A percentile compares a stretch with the other conserved stretches of the same genome.
phyloP scores from a whole-genome alignment of 2,888 invertebrate species.

The Macropis europaea region DNA sequence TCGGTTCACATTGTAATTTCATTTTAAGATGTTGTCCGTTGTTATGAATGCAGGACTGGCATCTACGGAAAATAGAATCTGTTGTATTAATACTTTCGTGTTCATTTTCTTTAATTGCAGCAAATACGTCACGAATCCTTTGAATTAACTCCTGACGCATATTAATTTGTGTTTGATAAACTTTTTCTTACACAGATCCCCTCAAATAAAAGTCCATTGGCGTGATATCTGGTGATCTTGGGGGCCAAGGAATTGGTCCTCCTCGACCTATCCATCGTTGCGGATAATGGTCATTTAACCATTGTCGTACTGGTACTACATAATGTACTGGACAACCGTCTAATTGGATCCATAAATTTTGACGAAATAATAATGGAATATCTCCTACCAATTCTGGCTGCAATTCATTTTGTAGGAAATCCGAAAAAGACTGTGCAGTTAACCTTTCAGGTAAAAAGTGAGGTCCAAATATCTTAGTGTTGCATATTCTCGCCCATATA shows the following conservation, averaged over 20 bases:
- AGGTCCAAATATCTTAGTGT: not conserved
- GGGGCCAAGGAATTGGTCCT: not conserved
- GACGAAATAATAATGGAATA: not conserved
- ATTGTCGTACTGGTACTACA: not conserved
- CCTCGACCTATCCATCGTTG: constrained; percentile 9
- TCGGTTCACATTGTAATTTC: too few relatives aligned
- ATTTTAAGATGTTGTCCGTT: not conserved
- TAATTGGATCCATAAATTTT: constrained; percentile 1
- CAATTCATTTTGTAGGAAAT: not conserved
- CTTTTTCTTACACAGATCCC: not conserved
- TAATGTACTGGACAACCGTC: constrained; percentile 1
- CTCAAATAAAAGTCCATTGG: not conserved
- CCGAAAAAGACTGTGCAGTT: not conserved
- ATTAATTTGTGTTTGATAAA: not conserved
- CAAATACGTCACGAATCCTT: not conserved
- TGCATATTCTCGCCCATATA: not conserved
- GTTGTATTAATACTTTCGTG: not conserved
- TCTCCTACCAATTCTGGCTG: not conserved
- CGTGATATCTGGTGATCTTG: too few relatives aligned
- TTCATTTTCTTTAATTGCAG: not conserved
- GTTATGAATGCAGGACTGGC: not conserved
- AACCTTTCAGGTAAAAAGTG: not conserved
- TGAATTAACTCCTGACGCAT: not conserved
- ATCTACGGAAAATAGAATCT: not conserved
- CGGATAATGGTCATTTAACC: constrained; percentile 2